Base-by-base conservation (phyloP, 2,113 vertebrate genomes). In the Zeus faber region DNA sequence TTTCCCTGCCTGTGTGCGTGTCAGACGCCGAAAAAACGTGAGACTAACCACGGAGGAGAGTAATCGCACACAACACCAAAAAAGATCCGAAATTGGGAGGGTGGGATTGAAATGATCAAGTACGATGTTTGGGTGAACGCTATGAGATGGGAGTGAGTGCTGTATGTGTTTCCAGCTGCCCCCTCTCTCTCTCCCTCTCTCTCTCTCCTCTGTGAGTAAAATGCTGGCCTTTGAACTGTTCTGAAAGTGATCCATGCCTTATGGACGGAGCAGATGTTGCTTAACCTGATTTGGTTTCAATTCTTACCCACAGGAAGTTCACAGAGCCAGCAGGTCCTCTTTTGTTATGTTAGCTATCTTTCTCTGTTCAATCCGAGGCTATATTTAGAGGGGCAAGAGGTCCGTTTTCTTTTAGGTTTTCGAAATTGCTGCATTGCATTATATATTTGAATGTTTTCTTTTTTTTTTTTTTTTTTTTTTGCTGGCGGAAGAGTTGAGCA, bases 251-350 rank as follows among this genome's bases (percentile, higher is more conserved):
- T 84, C 85, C 75, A 72, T 77, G 79, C 76, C 65, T 72, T 87
- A 87, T 87, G 79, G 80, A 87, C 69, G 9, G 69, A 87, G 76
- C 83, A 87, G 85, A 87, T 87, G 85, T 87, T 83, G 67, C 62
- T 76, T 80, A 85, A 87, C 83, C 85, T 85, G 85, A 87, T 87
- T 87, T 85, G 78, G 85, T 87, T 87, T 87, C 85, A 87, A 82
- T 85, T 77, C 82, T 83, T 87, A 80, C 78, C 83, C 76, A 83
- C 82, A 87, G 83, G 85, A 87, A 84, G 83, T 85, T 87, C 80
- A 77, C 74, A 84, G 72, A 85, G 83, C 79, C 78, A 80, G 80
- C 76, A 85, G 74, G 74, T 85, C 76, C 80, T 71, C 67, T 73
- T 84, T 84, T 87, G 85, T 85, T 81, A 79, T 84, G 74, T 79